Conservation (phyloP, 2,113 vertebrate genomes). For the Sakesphorus luctuosus region DNA sequence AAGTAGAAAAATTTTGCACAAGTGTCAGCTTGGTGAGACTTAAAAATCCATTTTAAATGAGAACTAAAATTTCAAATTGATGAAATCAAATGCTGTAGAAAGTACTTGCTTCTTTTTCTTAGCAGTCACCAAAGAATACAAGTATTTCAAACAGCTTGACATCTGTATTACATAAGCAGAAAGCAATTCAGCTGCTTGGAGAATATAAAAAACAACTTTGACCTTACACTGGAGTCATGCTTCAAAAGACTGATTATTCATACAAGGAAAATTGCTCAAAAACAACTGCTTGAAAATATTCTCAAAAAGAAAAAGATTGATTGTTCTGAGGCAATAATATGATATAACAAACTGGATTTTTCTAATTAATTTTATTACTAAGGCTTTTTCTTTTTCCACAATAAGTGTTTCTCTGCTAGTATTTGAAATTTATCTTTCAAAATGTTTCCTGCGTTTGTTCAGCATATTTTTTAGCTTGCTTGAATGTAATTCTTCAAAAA, state of each 20-base stretch:
- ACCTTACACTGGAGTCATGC: conserved; percentile 66
- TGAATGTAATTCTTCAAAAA: background rate
- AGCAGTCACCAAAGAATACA: conserved; percentile 40
- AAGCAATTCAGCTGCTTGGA: conserved; percentile 65
- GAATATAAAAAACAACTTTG: conserved; percentile 71
- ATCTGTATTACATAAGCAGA: conserved; percentile 74
- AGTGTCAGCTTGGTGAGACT: background rate
- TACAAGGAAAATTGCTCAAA: conserved; percentile 44
- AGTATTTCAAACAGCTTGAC: conserved; percentile 66
- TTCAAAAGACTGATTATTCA: conserved; percentile 68
- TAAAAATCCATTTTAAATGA: background rate
- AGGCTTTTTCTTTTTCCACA: background rate
- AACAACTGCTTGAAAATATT: conserved; percentile 59
- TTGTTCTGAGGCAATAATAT: conserved; percentile 47
- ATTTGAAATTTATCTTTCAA: conserved; percentile 28
- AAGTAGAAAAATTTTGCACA: background rate
- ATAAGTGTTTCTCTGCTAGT: conserved; percentile 11
- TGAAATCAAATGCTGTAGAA: background rate
- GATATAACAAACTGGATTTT: background rate
- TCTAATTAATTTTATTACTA: background rate
- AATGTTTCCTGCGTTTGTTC: conserved; percentile 3
- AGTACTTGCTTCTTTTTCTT: conserved; percentile 17
- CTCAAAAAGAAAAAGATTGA: conserved; percentile 55
- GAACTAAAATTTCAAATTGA: background rate
- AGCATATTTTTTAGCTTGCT: background rate